Conservation (phyloP, 64 coral and sea anemone species). For the Dendronephthya gigantea region DNA sequence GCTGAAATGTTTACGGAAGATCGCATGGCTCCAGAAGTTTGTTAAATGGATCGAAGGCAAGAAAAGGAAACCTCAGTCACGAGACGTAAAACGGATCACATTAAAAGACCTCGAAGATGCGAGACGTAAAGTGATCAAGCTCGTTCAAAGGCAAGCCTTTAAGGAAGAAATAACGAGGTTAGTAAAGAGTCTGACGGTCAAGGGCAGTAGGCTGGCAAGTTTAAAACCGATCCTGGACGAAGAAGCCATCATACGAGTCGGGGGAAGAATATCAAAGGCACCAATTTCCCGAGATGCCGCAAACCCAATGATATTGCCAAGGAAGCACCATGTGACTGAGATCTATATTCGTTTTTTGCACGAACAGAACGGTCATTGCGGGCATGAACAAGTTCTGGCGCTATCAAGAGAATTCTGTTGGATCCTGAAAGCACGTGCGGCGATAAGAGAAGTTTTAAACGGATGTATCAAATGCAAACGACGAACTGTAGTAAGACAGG, state of each 20-base stretch:
- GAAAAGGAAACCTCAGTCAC: background rate
- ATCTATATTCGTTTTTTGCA: background rate
- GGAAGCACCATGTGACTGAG: background rate
- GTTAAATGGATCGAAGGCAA: background rate
- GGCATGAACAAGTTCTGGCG: conserved; percentile 22
- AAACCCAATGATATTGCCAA: background rate
- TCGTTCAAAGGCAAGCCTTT: conserved; percentile 23
- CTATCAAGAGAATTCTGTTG: conserved; percentile 17
- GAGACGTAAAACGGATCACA: background rate
- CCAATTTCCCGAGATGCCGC: background rate
- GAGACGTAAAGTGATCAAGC: background rate
- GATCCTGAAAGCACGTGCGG: conserved; percentile 17
- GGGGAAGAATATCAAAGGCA: background rate
- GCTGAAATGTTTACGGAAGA: no score
- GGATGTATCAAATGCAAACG: conserved; percentile 8
- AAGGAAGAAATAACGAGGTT: background rate
- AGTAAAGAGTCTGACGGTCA: background rate
- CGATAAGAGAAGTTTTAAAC: conserved; percentile 8
- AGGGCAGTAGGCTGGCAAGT: background rate
- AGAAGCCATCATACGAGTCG: background rate
- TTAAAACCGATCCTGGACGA: background rate
- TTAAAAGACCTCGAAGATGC: background rate
- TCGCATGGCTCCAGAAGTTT: no score
- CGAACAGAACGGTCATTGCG: background rate
- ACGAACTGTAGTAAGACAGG: background rate